phyloP scores from a whole-genome alignment of 2,113 vertebrate genomes.

The Engystomops pustulosus region DNA sequence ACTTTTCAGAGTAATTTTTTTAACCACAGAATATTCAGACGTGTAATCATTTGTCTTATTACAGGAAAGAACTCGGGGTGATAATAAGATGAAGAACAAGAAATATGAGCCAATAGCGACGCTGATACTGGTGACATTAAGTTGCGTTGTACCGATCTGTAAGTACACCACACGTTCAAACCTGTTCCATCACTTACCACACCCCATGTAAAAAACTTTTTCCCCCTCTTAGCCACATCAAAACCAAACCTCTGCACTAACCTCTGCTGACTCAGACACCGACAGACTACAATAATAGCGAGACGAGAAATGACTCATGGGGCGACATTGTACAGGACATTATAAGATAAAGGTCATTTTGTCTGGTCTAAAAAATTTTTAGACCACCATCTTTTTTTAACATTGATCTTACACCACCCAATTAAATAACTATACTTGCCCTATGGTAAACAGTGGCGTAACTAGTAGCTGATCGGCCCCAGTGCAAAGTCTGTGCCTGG shows the following conservation, averaged over 20 bases:
- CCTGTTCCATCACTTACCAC: neutral
- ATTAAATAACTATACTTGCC: no score
- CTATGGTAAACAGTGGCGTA: no score
- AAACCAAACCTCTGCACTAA: slow-evolving; percentile 29
- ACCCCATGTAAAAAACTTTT: neutral
- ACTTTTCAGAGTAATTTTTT: neutral
- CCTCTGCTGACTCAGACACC: slow-evolving; percentile 34
- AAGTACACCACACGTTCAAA: neutral
- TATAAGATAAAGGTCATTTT: no score
- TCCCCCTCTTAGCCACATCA: slow-evolving; percentile 37
- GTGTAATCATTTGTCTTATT: neutral
- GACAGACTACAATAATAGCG: neutral
- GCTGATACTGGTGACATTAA: neutral
- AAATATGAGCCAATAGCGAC: neutral
- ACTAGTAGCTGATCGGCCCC: no score
- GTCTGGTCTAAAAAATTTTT: no score
- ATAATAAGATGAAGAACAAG: neutral
- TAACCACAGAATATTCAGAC: neutral
- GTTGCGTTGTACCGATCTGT: neutral
- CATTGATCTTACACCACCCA: no score
- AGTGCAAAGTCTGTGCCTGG: no score
- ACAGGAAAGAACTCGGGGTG: neutral
- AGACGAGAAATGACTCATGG: slow-evolving; percentile 24
- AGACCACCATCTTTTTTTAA: no score
- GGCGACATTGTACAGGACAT: neutral